These are phyloP conservation scores for Parasteatoda lunata DNA, from an alignment of 2,888 invertebrate genomes.

Conservation along the genomic window DNA sequence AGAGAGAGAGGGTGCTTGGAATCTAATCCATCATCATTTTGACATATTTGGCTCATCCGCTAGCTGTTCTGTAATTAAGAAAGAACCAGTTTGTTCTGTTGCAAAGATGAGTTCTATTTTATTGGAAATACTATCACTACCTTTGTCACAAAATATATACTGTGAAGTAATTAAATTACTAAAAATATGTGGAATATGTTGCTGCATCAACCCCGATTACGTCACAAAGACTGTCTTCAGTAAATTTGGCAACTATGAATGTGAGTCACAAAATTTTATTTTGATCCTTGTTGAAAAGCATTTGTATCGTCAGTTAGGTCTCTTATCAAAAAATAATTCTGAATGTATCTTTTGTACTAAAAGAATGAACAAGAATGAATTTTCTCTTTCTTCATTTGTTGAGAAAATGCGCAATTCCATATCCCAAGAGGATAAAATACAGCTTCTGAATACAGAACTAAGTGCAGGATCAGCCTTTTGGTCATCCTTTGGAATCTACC, in stretches of 20 bases:
- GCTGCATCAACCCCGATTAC: slow-evolving; percentile 49
- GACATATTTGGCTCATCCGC: slow-evolving; percentile 45
- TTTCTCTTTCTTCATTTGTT: slow-evolving; percentile 8
- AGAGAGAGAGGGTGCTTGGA: not conserved
- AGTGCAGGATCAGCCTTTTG: slow-evolving; percentile 22
- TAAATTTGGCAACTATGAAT: slow-evolving; percentile 19
- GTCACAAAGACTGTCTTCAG: slow-evolving; percentile 33
- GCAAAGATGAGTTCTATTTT: slow-evolving; percentile 47
- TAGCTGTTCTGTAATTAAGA: slow-evolving; percentile 30
- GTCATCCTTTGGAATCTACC: slow-evolving; percentile 31
- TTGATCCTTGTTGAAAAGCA: slow-evolving; percentile 39
- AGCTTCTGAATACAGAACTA: slow-evolving; percentile 1
- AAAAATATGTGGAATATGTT: slow-evolving; percentile 59
- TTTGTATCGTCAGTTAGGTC: slow-evolving; percentile 42
- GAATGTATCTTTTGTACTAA: slow-evolving; percentile 36
- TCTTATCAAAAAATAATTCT: slow-evolving; percentile 9
- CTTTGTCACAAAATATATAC: slow-evolving; percentile 18
- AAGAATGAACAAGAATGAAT: slow-evolving; percentile 27
- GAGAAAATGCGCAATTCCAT: slow-evolving; percentile 11
- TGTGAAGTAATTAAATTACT: slow-evolving; percentile 44
- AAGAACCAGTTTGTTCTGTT: slow-evolving; percentile 44
- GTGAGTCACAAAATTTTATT: slow-evolving; percentile 36
- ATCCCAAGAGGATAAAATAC: not conserved
- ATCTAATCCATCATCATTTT: slow-evolving; percentile 56
- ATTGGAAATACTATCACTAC: slow-evolving; percentile 29